Percentiles rank a stretch among this genome's conserved stretches.
Evolutionary conservation across 2,113 vertebrate genomes (phyloP).

Genomic region (Pogona vitticeps): DNA sequence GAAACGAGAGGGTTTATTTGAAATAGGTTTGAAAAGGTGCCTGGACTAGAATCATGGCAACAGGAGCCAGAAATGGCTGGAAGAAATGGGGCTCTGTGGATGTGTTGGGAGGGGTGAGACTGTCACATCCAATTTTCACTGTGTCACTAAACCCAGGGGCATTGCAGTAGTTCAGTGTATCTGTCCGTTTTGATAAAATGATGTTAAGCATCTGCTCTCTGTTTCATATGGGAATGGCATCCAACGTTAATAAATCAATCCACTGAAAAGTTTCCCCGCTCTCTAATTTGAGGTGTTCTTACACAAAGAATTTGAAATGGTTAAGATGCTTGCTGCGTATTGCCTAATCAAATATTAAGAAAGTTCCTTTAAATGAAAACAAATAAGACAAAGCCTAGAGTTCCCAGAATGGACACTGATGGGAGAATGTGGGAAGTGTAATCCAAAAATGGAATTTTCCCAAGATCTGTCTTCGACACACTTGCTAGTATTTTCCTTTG

Average conservation of each 20-base stretch:
- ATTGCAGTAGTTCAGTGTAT: slow-evolving; percentile 53
- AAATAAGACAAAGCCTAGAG: too few relatives aligned
- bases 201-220: slow-evolving; percentile 42
- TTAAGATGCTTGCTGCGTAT: too few relatives aligned
- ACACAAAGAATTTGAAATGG: neutral
- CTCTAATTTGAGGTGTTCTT: neutral
- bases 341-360: too few relatives aligned
- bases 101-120: neutral
- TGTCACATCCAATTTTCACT: slow-evolving; percentile 34
- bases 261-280: neutral
- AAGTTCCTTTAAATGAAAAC: too few relatives aligned
- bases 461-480: too few relatives aligned
- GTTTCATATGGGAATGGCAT: slow-evolving; percentile 8
- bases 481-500: too few relatives aligned
- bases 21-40: slow-evolving; percentile 65
- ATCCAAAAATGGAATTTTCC: too few relatives aligned
- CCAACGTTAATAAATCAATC: slow-evolving; percentile 3
- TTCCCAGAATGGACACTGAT: too few relatives aligned
- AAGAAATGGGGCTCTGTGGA: neutral
- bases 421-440: too few relatives aligned
- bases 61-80: slow-evolving; percentile 6
- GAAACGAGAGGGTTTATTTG: slow-evolving; percentile 20
- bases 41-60: slow-evolving; percentile 19
- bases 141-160: slow-evolving; percentile 57
- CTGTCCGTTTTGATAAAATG: slow-evolving; percentile 34